phyloP scores from a whole-genome alignment of 2,888 invertebrate genomes.

The Hyposoter dolosus region DNA sequence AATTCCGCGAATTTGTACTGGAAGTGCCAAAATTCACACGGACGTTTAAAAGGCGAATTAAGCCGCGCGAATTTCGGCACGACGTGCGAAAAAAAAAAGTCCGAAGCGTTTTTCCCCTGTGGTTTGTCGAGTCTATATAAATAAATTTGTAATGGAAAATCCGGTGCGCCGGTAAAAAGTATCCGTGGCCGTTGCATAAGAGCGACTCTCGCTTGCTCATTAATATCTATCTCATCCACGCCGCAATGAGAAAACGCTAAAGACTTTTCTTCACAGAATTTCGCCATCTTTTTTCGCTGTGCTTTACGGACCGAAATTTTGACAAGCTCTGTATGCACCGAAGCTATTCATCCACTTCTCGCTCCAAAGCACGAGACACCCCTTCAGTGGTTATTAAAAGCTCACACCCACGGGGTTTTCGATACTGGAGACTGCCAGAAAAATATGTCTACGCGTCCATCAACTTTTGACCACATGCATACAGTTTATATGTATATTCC shows the following conservation, averaged over 20 bases:
- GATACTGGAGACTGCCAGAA: conserved; percentile 55
- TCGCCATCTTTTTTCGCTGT: not conserved
- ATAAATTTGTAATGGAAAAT: not conserved
- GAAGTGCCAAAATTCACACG: not conserved
- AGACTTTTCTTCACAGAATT: not conserved
- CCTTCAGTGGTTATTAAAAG: conserved; percentile 58
- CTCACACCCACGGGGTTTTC: conserved; percentile 39
- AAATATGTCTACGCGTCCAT: conserved; percentile 62
- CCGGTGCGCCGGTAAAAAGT: not conserved
- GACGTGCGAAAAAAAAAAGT: not conserved
- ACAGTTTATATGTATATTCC: not conserved
- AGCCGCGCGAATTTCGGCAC: not conserved
- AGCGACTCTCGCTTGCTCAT: not conserved
- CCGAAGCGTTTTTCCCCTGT: not conserved
- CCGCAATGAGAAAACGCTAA: not conserved
- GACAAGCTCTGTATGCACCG: not conserved
- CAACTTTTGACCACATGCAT: conserved; percentile 35
- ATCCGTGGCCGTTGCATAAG: not conserved
- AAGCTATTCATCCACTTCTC: conserved; percentile 25
- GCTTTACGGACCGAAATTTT: not conserved
- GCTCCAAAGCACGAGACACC: conserved; percentile 20
- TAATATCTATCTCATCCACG: conserved; percentile 14
- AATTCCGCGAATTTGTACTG: not conserved
- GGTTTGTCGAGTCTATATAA: not conserved
- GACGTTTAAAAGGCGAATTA: not conserved